Evolutionary conservation across 2,113 vertebrate species (phyloP).

Genomic region (Stegostoma tigrinum): DNA sequence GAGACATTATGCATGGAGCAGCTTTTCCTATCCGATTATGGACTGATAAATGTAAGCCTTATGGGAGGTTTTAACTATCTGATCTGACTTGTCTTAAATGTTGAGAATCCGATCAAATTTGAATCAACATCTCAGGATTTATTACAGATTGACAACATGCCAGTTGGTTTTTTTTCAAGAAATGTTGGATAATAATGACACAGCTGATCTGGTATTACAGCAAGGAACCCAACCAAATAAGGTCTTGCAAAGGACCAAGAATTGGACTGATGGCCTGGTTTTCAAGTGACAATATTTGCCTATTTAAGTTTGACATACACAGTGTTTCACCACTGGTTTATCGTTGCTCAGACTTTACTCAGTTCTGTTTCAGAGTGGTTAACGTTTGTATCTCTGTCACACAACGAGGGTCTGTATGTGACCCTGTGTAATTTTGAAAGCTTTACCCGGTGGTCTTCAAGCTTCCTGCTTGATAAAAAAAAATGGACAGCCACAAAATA

Average conservation of each 20-base stretch:
- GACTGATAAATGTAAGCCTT: conserved; percentile 32
- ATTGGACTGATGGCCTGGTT: neutral
- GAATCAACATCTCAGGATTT: conserved; percentile 28
- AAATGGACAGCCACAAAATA: neutral
- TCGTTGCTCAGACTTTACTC: neutral
- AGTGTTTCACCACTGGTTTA: neutral
- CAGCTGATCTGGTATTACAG: neutral
- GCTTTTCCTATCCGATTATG: conserved; percentile 17
- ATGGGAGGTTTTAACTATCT: conserved; percentile 22
- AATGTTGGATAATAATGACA: neutral
- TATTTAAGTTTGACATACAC: neutral
- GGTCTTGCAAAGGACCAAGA: neutral
- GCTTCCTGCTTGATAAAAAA: neutral
- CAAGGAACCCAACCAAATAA: neutral
- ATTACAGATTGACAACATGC: neutral
- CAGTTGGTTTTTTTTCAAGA: neutral
- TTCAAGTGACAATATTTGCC: neutral
- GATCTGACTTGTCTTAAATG: conserved; percentile 8
- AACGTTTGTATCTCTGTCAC: neutral
- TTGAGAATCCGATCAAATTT: conserved; percentile 32
- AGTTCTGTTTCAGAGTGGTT: neutral
- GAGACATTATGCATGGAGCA: neutral
- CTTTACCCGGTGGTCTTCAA: neutral
- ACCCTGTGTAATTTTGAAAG: neutral
- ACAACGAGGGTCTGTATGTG: neutral